Evolutionary conservation across 2,113 vertebrate genomes (phyloP), one percentile per base, ranked within the genome.

Genomic region (Pseudopodoces humilis): DNA sequence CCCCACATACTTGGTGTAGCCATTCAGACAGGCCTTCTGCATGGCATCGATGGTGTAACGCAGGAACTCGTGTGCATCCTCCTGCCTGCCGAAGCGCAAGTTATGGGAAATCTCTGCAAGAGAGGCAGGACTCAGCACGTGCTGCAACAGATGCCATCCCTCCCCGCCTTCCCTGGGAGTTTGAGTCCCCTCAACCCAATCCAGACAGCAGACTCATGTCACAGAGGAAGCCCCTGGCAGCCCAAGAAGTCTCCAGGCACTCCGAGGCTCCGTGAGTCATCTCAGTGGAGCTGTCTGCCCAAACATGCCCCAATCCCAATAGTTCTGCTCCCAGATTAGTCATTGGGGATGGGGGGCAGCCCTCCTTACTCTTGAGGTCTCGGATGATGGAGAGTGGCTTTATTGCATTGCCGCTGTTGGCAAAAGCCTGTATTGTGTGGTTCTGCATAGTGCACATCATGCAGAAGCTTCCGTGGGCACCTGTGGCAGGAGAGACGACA

Each of bases 371-470:
- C 97, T 99, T 99, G 81, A 99, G 98, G 83, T 99, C 98, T 84
- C 98, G 97, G 97, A 99, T 98, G 97, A 99, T 99, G 97, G 99
- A 98, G 75, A 99, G 94, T 0, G 99, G 99, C 95, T 99, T 99
- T 98, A 99, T 99, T 83, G 98, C 98, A 0, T 99, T 99, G 91
- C 99, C 99, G 0, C 99, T 99, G 98, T 99, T 99, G 93, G 98
- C 99, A 49, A 99, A 99, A 93, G 99, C 98, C 97, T 99, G 99
- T 85, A 99, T 98, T 25, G 98, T 97, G 79, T 99, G 99, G 96
- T 99, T 99, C 98, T 99, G 99, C 99, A 99, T 99, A 43, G 99
- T 52, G 24, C 99, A 99, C 85, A 99, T 98, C 99, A 99, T 99
- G 90, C 99, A 99, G 90, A 99, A 99, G 91, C 98, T 98, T 20